Conservation (phyloP, 2,888 invertebrate species). For the Odontomyia ornata region DNA sequence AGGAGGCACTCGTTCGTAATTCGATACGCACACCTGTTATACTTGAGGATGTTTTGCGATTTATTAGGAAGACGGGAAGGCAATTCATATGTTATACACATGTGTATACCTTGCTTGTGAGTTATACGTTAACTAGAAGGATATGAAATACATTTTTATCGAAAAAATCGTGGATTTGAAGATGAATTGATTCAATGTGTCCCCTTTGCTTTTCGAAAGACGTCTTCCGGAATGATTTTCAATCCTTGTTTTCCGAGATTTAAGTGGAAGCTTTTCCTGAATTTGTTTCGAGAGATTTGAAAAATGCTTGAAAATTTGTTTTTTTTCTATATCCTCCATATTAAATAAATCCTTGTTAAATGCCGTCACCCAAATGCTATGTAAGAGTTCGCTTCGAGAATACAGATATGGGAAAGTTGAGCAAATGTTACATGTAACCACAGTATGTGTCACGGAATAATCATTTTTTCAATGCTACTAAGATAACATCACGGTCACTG, state of each 20-base stretch:
- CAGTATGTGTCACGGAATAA: no score
- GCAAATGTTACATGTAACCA: no score
- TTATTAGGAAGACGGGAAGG: background rate
- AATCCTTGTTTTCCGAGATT: conserved; percentile 5
- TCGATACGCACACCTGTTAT: conserved; percentile 38
- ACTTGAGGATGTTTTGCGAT: background rate
- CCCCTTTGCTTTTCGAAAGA: background rate
- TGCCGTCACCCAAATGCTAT: no score
- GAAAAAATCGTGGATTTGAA: background rate
- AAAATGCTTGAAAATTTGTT: no score
- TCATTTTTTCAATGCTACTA: background rate
- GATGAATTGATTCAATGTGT: background rate
- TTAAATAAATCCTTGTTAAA: no score
- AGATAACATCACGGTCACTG: background rate
- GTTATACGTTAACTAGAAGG: no score
- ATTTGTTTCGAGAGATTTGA: no score
- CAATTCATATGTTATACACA: background rate
- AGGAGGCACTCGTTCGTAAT: background rate
- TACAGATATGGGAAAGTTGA: no score
- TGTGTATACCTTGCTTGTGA: no score
- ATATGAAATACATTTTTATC: background rate
- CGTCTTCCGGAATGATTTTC: background rate
- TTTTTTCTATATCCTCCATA: no score
- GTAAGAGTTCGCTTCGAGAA: no score
- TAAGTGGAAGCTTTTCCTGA: conserved; percentile 12